Evolutionary conservation across 2,797 vertebrate genomes (phyloP).

Genomic region (Bufotes viridis): DNA sequence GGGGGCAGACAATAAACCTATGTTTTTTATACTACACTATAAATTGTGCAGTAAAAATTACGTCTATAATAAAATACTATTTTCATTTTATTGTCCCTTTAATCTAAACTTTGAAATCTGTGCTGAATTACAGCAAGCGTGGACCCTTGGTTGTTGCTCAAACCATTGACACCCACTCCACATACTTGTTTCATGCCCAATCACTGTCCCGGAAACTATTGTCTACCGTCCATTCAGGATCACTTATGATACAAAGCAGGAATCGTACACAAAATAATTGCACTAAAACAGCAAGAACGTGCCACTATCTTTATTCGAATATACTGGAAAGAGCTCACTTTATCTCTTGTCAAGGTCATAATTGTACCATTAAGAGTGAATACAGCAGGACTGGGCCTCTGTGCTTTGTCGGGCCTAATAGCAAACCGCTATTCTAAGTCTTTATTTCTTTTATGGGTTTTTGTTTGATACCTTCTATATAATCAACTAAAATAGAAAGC

Average conservation of each 20-base stretch:
- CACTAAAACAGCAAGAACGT: slow-evolving; percentile 21
- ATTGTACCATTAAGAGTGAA: slow-evolving; percentile 2
- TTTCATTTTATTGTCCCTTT: neutral
- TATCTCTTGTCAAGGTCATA: slow-evolving; percentile 17
- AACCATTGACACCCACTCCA: slow-evolving; percentile 18
- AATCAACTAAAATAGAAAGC: neutral
- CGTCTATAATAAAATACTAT: neutral
- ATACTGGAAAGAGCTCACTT: slow-evolving; percentile 21
- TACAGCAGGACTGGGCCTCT: neutral
- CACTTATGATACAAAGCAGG: slow-evolving; percentile 18
- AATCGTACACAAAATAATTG: slow-evolving; percentile 28
- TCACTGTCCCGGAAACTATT: slow-evolving; percentile 14
- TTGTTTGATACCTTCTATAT: neutral
- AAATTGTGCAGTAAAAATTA: neutral
- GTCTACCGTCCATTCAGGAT: neutral
- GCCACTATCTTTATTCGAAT: slow-evolving; percentile 19
- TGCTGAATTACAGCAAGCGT: neutral
- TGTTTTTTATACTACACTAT: neutral
- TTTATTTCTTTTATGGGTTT: too few species aligned
- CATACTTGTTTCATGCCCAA: slow-evolving; percentile 17
- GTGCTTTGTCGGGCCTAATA: neutral
- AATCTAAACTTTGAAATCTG: neutral
- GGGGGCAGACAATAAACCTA: neutral
- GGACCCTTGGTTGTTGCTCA: neutral
- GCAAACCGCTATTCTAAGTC: neutral